A percentile compares a stretch with the other conserved stretches of the same genome.
Conservation (phyloP, 2,113 vertebrate species). For the Cromileptes altivelis region DNA sequence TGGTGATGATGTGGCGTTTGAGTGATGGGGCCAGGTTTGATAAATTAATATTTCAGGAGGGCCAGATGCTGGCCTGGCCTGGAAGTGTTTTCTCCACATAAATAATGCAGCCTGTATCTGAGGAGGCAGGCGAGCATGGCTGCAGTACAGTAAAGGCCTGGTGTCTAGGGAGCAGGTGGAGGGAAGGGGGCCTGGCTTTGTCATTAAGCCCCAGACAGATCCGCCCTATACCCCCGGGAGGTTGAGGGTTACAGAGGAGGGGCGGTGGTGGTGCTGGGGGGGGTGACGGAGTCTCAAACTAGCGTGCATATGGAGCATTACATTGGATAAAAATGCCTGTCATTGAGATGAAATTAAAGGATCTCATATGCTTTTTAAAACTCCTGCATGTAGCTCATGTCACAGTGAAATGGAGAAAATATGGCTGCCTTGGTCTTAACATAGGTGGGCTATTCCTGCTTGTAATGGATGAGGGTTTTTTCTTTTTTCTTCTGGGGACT, state of each 20-base stretch:
- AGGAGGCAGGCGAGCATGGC: slow-evolving; percentile 71
- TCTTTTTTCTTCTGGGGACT: background rate
- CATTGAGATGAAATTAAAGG: slow-evolving; percentile 13
- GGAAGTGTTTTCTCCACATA: slow-evolving; percentile 83
- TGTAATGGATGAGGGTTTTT: slow-evolving; percentile 25
- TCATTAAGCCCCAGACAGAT: slow-evolving; percentile 69
- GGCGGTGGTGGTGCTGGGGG: background rate
- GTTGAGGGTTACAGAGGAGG: slow-evolving; percentile 42
- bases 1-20: slow-evolving; percentile 65
- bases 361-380: background rate
- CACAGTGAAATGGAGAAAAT: background rate
- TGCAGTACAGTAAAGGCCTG: slow-evolving; percentile 61
- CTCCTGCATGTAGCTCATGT: background rate
- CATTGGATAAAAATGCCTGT: slow-evolving; percentile 29
- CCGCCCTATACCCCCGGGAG: slow-evolving; percentile 45
- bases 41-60: slow-evolving; percentile 84
- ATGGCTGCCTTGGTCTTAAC: background rate
- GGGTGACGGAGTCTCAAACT: slow-evolving; percentile 38
- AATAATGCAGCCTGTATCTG: slow-evolving; percentile 82
- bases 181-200: slow-evolving; percentile 52
- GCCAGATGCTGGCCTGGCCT: slow-evolving; percentile 84
- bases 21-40: slow-evolving; percentile 69
- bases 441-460: background rate
- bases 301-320: slow-evolving; percentile 41
- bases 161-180: slow-evolving; percentile 70